A percentile compares a stretch with the other conserved stretches of the same genome.
Conservation (phyloP, 2,113 vertebrate genomes). For the Mesitornis unicolor region DNA sequence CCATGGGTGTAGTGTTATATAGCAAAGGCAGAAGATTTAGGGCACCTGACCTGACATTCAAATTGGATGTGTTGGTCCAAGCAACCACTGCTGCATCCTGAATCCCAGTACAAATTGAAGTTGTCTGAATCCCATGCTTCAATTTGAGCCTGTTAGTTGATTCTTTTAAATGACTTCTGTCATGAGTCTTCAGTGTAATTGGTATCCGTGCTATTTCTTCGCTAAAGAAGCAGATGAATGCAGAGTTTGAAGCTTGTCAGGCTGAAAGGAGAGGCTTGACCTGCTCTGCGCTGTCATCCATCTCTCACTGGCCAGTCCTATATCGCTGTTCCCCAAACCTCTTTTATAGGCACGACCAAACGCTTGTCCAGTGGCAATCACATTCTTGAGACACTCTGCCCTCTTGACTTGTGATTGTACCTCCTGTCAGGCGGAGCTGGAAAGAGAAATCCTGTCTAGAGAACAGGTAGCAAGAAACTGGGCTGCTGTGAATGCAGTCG, state of each 20-base stretch:
- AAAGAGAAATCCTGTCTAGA: background rate
- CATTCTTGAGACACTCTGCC: background rate
- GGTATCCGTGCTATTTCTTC: background rate
- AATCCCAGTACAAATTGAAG: fast-evolving
- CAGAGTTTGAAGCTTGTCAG: background rate
- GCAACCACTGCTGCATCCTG: background rate
- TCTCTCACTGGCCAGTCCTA: background rate
- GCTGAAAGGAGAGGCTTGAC: background rate
- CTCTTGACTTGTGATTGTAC: background rate
- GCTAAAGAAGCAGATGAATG: background rate
- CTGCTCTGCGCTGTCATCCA: background rate
- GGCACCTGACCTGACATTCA: background rate
- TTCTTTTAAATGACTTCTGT: background rate
- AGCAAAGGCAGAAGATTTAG: background rate
- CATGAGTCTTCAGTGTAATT: background rate
- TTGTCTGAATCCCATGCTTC: background rate
- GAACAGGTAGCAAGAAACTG: background rate
- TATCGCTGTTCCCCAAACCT: fast-evolving
- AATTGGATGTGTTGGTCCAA: background rate
- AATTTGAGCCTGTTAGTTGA: background rate
- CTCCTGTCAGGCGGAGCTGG: background rate
- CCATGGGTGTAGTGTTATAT: fast-evolving
- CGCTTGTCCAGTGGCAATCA: background rate
- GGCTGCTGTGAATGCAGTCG: background rate
- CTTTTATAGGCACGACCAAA: background rate